A percentile compares a stretch with the other conserved stretches of the same genome.
phyloP scores from a whole-genome alignment of 2,113 vertebrate species.

The Lota lota region DNA sequence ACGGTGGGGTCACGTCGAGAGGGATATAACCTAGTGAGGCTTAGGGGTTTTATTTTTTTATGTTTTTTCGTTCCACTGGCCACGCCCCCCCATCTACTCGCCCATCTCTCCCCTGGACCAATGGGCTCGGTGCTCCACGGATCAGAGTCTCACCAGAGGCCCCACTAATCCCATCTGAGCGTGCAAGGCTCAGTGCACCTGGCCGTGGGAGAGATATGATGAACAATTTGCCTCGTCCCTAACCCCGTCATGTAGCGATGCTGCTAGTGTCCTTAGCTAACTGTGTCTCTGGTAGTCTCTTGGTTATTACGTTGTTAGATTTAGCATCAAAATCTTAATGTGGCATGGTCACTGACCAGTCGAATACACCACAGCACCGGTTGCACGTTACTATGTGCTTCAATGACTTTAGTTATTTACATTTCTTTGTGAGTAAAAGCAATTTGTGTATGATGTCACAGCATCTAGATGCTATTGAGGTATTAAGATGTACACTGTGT shows the following conservation, averaged over 20 bases:
- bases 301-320: no score
- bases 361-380: no score
- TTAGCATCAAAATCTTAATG: no score
- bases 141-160: conserved; percentile 59
- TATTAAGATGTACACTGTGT: background rate
- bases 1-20: conserved; percentile 17
- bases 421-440: no score
- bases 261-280: background rate
- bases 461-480: no score
- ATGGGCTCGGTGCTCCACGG: conserved; percentile 40
- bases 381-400: no score
- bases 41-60: conserved; percentile 40
- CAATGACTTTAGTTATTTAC: no score
- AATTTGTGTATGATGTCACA: no score
- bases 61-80: conserved; percentile 15
- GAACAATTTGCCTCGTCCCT: conserved; percentile 18
- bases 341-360: no score
- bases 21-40: conserved; percentile 29
- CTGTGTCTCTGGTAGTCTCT: background rate
- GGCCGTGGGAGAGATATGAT: conserved; percentile 50
- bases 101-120: conserved; percentile 53
- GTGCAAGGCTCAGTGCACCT: conserved; percentile 37
- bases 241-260: background rate
- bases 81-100: conserved; percentile 22
- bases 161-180: conserved; percentile 64